phyloP scores from a whole-genome alignment of 2,888 invertebrate genomes.

The Mythimna ferrago region DNA sequence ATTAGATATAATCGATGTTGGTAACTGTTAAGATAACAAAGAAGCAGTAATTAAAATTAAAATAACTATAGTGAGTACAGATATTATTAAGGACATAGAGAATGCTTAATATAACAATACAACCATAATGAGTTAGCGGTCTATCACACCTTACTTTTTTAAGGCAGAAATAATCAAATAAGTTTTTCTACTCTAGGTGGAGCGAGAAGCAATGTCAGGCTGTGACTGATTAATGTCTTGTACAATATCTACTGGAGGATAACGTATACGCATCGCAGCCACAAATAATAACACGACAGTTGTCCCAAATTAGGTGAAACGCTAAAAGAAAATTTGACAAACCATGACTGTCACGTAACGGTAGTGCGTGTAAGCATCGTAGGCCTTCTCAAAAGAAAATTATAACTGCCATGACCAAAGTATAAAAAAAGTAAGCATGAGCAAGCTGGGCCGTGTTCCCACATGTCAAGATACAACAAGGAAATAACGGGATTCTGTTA shows the following conservation, averaged over 20 bases:
- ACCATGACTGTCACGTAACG: conserved; percentile 12
- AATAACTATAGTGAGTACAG: not conserved
- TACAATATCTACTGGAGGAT: not conserved
- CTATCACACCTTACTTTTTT: too few relatives aligned
- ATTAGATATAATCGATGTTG: not conserved
- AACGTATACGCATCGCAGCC: not conserved
- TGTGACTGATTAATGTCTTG: too few relatives aligned
- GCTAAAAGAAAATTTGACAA: conserved; percentile 20
- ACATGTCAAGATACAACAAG: not conserved
- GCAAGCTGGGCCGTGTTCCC: not conserved
- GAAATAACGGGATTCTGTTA: not conserved
- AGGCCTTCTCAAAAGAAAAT: conserved; percentile 17
- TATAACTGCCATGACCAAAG: conserved; percentile 14
- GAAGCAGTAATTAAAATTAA: not conserved
- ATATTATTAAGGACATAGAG: not conserved
- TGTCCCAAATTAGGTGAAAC: conserved; percentile 33
- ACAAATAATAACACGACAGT: conserved; percentile 7
- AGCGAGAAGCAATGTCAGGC: too few relatives aligned
- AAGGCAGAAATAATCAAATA: too few relatives aligned
- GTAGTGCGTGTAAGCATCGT: not conserved
- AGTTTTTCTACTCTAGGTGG: too few relatives aligned
- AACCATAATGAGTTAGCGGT: too few relatives aligned
- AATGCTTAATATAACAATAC: not conserved
- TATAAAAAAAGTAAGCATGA: not conserved
- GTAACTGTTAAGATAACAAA: not conserved